Evolutionary conservation across 1,140 invertebrate genomes (phyloP), one percentile per base, ranked within the genome.

Genomic region (Drosophila tsacasi): DNA sequence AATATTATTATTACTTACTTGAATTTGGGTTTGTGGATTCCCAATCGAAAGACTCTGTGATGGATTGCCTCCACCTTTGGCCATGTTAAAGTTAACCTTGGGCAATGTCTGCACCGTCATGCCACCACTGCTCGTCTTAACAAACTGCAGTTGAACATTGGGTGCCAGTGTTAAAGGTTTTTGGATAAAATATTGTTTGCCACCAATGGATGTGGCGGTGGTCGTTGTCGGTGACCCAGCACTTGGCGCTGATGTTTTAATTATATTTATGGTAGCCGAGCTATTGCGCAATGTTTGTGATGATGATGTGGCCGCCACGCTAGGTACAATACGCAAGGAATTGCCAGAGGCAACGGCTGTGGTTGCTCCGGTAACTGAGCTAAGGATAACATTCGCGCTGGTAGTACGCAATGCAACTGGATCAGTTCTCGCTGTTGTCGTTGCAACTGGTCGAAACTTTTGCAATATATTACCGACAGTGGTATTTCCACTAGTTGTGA

Each of bases 121-220:
- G 0, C 90, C 91, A 5, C 92, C 92, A 13, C 75, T 82, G 40
- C 83, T 91, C 1, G 92, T 93, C 63, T 93, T 93, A 2, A 93
- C 86, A 63, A 93, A 90, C 52, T 93, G 92, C 46, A 93, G 63
- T 25, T 93, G 92, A 10, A 93, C 81, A 75, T 93, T 93, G 10
- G 91, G 73, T 0, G 81, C 71, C 4, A 93, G 58, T 1, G 83
- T 86, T 5, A 93, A 62, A 0, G 92, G 92, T 35, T 93, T 93
- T 52, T 93, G 92, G 37, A 93, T 84, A 19, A 92, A 84, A 52
- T 91, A 92, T 35, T 93, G 92, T 46, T 93, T 93, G 15, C 89
- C 91, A 12, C 91, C 83, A 30, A 93, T 78, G 2, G 92, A 80
- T 1, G 86, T 73, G 13, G 91, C 52, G 13, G 74, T 37, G 27